A percentile compares a stretch with the other conserved stretches of the same genome.
Evolutionary conservation across 2,888 invertebrate species (phyloP).

Genomic region (Drosophila koepferae): DNA sequence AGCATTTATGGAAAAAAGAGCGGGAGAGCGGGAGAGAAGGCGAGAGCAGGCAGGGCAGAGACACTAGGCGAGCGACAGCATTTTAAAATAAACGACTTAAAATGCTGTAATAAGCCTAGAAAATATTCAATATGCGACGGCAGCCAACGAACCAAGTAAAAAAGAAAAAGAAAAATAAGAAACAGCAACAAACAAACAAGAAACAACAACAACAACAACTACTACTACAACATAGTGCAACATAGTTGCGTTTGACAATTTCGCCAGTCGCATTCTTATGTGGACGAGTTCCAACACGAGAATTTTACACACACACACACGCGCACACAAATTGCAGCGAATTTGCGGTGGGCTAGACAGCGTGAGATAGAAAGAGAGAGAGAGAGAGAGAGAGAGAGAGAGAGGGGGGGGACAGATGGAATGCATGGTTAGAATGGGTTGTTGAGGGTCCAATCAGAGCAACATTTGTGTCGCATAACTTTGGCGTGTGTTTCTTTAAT

Average conservation of each 20-base stretch:
- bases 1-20: slow-evolving; percentile 1
- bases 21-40: neutral
- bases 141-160: neutral
- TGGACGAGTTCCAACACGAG: slow-evolving; percentile 65
- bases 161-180: slow-evolving; percentile 6
- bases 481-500: slow-evolving; percentile 54
- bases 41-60: neutral
- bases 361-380: neutral
- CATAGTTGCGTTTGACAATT: slow-evolving; percentile 52
- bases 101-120: slow-evolving; percentile 70
- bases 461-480: slow-evolving; percentile 75
- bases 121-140: slow-evolving; percentile 53
- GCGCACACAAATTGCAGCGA: slow-evolving; percentile 40
- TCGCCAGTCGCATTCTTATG: slow-evolving; percentile 53
- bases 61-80: slow-evolving; percentile 25
- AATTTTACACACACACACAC: slow-evolving; percentile 42
- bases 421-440: slow-evolving; percentile 4
- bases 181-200: slow-evolving; percentile 24
- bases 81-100: slow-evolving; percentile 63
- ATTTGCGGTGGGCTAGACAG: slow-evolving; percentile 5
- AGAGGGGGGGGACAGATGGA: neutral
- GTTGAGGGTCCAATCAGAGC: slow-evolving; percentile 50
- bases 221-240: slow-evolving; percentile 32
- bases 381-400: neutral
- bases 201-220: slow-evolving; percentile 23